These are phyloP conservation scores for Eupeodes luniger DNA, from an alignment of 2,888 invertebrate species.

Conservation along the genomic window DNA sequence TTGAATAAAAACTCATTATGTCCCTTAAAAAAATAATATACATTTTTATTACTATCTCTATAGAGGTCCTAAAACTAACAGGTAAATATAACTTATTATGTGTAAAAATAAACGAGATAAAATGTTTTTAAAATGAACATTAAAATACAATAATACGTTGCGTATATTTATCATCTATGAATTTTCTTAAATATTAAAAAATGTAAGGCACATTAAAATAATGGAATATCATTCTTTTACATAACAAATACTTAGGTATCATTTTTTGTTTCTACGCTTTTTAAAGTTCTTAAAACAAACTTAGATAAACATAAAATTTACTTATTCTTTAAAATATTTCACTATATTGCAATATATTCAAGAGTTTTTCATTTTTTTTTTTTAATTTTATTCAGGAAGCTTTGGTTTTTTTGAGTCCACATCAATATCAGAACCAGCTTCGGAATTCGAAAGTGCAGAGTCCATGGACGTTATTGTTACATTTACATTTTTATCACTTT, in stretches of 20 bases:
- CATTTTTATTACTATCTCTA: conserved; percentile 18
- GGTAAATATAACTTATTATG: conserved; percentile 18
- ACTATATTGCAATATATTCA: neutral
- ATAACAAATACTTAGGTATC: conserved; percentile 45
- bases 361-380: neutral
- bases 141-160: conserved; percentile 8
- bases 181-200: conserved; percentile 33
- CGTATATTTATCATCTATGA: neutral
- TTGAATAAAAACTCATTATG: neutral
- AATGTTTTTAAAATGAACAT: conserved; percentile 29
- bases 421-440: conserved; percentile 83
- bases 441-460: conserved; percentile 83
- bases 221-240: conserved; percentile 65
- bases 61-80: conserved; percentile 8
- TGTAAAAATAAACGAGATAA: conserved; percentile 51
- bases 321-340: conserved; percentile 7
- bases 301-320: neutral
- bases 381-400: conserved; percentile 59
- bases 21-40: conserved; percentile 36
- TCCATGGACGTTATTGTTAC: conserved; percentile 84
- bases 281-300: conserved; percentile 1
- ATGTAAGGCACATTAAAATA: conserved; percentile 43
- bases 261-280: neutral
- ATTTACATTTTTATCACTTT: conserved; percentile 83
- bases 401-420: conserved; percentile 76